These are phyloP conservation scores for Irena cyanogastra DNA, from an alignment of 2,113 vertebrate genomes.

Conservation along the genomic window DNA sequence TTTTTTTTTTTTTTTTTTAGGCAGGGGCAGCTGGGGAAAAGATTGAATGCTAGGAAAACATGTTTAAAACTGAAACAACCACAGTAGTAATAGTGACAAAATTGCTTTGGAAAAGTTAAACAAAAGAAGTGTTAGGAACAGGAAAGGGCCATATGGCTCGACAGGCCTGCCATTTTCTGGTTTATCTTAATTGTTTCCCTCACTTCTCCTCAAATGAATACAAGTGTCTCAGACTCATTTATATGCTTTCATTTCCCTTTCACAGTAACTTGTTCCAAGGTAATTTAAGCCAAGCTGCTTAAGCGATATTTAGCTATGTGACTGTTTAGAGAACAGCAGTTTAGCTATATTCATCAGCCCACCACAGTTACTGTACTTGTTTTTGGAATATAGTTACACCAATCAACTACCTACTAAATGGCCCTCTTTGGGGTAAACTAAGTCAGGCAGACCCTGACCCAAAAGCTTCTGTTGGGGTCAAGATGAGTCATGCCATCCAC, in stretches of 20 bases:
- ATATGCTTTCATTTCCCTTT: conserved; percentile 60
- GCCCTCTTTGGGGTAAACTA: background rate
- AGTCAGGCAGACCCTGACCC: background rate
- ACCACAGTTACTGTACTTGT: conserved; percentile 14
- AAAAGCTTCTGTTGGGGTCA: background rate
- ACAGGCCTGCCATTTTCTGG: conserved; percentile 57
- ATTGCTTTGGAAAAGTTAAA: conserved; percentile 60
- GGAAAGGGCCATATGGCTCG: conserved; percentile 34
- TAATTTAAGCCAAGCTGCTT: conserved; percentile 61
- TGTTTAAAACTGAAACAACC: conserved; percentile 57
- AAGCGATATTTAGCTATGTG: conserved; percentile 60
- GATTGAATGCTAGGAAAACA: conserved; percentile 52
- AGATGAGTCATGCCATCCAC: background rate
- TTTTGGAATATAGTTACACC: conserved; percentile 1
- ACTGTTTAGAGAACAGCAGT: conserved; percentile 53
- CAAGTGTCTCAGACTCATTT: conserved; percentile 61
- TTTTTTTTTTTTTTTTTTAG: background rate
- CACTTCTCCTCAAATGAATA: conserved; percentile 53
- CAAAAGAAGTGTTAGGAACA: conserved; percentile 62
- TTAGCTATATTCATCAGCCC: conserved; percentile 31
- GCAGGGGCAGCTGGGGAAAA: conserved; percentile 37
- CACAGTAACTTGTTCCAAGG: conserved; percentile 60
- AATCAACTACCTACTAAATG: background rate
- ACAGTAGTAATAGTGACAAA: conserved; percentile 60
- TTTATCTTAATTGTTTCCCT: conserved; percentile 66